A percentile compares a stretch with the other conserved stretches of the same genome.
Conservation (phyloP, 2,113 vertebrate species). For the Ploceus nigricollis region DNA sequence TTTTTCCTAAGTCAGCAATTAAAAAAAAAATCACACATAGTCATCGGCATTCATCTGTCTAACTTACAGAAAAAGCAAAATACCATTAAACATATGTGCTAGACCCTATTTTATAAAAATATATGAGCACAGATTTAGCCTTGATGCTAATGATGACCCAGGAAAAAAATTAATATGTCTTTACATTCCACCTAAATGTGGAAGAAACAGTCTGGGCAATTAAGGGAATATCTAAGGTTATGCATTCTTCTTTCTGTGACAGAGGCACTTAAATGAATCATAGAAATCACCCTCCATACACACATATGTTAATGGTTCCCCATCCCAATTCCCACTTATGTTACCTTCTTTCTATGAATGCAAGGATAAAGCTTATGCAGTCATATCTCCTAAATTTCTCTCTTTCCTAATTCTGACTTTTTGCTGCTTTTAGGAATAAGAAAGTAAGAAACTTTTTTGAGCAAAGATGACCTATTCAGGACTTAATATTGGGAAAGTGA, state of each 20-base stretch:
- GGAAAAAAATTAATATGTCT: background rate
- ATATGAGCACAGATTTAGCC: background rate
- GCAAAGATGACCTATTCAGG: background rate
- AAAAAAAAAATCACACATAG: background rate
- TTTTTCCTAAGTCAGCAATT: background rate
- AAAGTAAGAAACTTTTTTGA: background rate
- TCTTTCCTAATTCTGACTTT: background rate
- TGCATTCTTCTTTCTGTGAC: background rate
- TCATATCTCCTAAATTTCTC: background rate
- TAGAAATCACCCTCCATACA: background rate
- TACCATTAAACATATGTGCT: background rate
- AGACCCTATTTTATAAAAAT: background rate
- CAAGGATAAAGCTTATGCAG: background rate
- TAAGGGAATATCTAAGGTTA: background rate
- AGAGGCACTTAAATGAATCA: background rate
- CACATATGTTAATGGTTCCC: background rate
- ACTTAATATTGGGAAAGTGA: conserved; percentile 8
- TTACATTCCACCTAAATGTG: background rate
- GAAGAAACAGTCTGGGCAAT: background rate
- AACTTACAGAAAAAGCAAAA: background rate
- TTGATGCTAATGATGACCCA: background rate
- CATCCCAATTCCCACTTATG: background rate
- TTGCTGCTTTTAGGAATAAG: background rate
- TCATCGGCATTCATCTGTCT: background rate
- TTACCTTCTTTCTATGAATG: background rate